A percentile compares a stretch with the other conserved stretches of the same genome.
Conservation (phyloP, 2,797 vertebrate genomes). For the Bovichtus diacanthus region DNA sequence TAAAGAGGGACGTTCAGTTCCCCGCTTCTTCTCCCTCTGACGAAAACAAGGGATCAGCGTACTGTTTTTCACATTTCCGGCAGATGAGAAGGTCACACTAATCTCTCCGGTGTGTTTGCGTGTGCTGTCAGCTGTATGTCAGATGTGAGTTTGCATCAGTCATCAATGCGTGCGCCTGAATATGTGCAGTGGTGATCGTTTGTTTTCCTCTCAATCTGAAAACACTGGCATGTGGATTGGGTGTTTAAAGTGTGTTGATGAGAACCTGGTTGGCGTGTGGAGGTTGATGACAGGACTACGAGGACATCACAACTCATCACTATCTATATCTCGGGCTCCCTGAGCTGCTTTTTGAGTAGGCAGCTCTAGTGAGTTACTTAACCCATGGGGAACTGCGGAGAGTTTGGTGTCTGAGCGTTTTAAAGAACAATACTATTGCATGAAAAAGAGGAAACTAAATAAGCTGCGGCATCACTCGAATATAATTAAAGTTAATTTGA, state of each 20-base stretch:
- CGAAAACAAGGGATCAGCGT: conserved; percentile 60
- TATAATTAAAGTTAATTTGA: conserved; percentile 39
- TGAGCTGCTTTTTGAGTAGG: conserved; percentile 18
- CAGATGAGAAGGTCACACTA: conserved; percentile 26
- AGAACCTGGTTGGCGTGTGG: conserved; percentile 5
- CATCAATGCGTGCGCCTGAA: conserved; percentile 4
- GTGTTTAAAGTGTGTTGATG: conserved; percentile 22
- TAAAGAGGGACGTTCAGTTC: conserved; percentile 76
- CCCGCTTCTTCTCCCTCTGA: conserved; percentile 46
- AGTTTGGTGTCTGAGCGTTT: conserved; percentile 16
- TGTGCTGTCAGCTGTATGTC: conserved; percentile 36
- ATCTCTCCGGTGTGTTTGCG: conserved; percentile 31
- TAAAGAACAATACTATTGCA: conserved; percentile 33
- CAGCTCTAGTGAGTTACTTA: conserved; percentile 15
- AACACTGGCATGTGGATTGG: conserved; percentile 4
- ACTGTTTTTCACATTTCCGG: conserved; percentile 62
- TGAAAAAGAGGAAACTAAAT: conserved; percentile 38
- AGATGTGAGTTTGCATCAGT: conserved; percentile 23
- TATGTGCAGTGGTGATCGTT: conserved; percentile 21
- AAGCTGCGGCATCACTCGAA: conserved; percentile 35
- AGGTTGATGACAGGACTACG: conserved; percentile 13
- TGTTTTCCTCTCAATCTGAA: conserved; percentile 34
- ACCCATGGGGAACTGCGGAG: conserved; percentile 38
- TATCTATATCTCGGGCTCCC: conserved; percentile 1
- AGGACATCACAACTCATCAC: conserved; percentile 29